Percentiles rank a stretch among this genome's conserved stretches.
Evolutionary conservation across 2,888 invertebrate genomes (phyloP).

Genomic region (Zonitis immaculata): DNA sequence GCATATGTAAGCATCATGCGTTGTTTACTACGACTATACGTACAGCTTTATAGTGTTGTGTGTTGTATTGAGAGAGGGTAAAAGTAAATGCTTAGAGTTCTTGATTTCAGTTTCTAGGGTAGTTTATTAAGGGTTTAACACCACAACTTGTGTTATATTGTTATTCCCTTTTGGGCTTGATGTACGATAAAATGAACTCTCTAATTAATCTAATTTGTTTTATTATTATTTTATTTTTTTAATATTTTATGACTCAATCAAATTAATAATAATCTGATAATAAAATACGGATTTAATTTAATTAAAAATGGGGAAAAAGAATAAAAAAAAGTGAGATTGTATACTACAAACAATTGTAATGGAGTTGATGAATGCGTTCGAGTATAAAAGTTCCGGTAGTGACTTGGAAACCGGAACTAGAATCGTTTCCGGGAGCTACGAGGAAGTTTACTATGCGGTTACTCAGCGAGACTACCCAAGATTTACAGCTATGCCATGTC

Average conservation of each 20-base stretch:
- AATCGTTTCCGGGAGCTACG: constrained; percentile 39
- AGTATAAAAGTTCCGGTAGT: constrained; percentile 40
- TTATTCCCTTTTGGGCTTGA: background rate
- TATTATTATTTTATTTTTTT: no score
- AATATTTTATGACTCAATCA: no score
- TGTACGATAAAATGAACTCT: background rate
- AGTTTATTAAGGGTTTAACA: constrained; percentile 1
- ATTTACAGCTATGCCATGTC: constrained; percentile 30
- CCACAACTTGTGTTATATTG: background rate
- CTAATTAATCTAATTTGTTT: no score
- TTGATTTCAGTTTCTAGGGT: constrained; percentile 4
- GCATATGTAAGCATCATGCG: constrained; percentile 37
- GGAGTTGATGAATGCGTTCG: constrained; percentile 35
- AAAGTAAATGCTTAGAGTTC: constrained; percentile 2
- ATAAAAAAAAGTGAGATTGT: background rate
- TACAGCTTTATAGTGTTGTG: constrained; percentile 11
- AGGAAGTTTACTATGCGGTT: constrained; percentile 37
- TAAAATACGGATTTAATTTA: background rate
- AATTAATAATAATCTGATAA: no score
- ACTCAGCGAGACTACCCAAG: constrained; percentile 28
- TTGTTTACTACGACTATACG: constrained; percentile 32
- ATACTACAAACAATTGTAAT: constrained; percentile 18
- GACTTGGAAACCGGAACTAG: constrained; percentile 37
- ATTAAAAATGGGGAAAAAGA: background rate
- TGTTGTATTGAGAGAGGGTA: constrained; percentile 1